Base-by-base conservation (phyloP, 2,797 vertebrate species). In the Bryconaethiops microstoma region DNA sequence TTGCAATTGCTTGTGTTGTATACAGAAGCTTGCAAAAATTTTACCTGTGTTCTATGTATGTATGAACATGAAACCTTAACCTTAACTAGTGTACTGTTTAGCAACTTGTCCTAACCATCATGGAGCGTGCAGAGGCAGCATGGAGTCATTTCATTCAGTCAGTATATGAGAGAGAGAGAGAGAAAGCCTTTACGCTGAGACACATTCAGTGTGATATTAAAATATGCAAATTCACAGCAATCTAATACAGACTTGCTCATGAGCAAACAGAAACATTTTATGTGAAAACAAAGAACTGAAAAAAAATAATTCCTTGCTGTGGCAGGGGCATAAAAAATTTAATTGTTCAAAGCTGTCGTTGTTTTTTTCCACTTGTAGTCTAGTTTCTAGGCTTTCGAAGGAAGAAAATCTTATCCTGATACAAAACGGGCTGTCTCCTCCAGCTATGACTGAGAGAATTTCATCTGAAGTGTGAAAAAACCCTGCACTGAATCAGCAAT, bases 131-230 rank as follows among this genome's bases (percentile, higher is more conserved):
- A 35, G 35, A 35, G 35, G 35, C 35, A 35, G 35, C 35, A 35
- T 2, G 35, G 35, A 35, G 35, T 35, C 9, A 54, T 72, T 60
- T 40, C 19, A 54, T 40, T 69, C 17, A 0, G 59, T 23, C 67
- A 50, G 68, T 9, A 29, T 45, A 23, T 73, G 13, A 23, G 48
- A 63, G 70, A 64, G 0, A 42, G 29, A 55, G 42, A 54, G 40
- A 40, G n/a, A n/a, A n/a, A n/a, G n/a, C n/a, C 16, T 21, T 8
- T 8, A 19, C 42, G 39, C 42, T 16, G 4, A 16, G 35, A 13
- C 62, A 63, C 62, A 60, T 60, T 60, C 59, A 8, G n/a, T 64
- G 29, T 42, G 7, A 40, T 79, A 52, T 73, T 62, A 79, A 63
- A 25, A 54, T 25, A 42, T 70, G 65, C 9, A 29, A 60, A 52